Evolutionary conservation across 2,113 vertebrate species (phyloP).

Genomic region (Micronycteris hirsuta): DNA sequence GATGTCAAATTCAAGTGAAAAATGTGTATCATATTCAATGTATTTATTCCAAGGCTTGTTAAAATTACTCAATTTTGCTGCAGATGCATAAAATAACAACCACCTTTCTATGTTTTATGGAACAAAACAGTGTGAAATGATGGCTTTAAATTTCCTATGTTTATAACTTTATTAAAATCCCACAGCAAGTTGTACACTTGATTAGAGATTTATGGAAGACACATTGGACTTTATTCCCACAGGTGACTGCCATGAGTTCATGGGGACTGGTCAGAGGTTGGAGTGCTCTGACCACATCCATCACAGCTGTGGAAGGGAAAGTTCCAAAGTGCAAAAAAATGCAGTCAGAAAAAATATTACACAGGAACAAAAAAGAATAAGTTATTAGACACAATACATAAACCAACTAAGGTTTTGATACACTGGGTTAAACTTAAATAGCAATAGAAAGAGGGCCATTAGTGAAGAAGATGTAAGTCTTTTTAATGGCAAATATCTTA

Average conservation of each 20-base stretch:
- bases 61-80: slow-evolving; percentile 71
- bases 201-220: slow-evolving; percentile 38
- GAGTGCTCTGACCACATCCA: background rate
- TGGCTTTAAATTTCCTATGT: slow-evolving; percentile 68
- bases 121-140: slow-evolving; percentile 77
- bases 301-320: background rate
- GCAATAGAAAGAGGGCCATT: background rate
- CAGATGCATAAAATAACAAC: slow-evolving; percentile 74
- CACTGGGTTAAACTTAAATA: background rate
- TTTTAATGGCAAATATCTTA: slow-evolving; percentile 3
- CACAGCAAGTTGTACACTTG: slow-evolving; percentile 57
- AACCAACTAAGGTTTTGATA: background rate
- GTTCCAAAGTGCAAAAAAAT: background rate
- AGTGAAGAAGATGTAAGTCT: background rate
- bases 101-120: slow-evolving; percentile 72
- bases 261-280: background rate
- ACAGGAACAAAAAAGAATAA: background rate
- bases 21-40: slow-evolving; percentile 76
- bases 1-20: slow-evolving; percentile 77
- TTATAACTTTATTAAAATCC: slow-evolving; percentile 75
- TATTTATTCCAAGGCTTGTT: slow-evolving; percentile 78
- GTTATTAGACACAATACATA: background rate
- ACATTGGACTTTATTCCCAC: background rate
- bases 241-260: slow-evolving; percentile 20
- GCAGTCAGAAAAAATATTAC: background rate